A percentile compares a stretch with the other conserved stretches of the same genome.
phyloP scores from a whole-genome alignment of 2,113 vertebrate species.

The Apeltes quadracus region DNA sequence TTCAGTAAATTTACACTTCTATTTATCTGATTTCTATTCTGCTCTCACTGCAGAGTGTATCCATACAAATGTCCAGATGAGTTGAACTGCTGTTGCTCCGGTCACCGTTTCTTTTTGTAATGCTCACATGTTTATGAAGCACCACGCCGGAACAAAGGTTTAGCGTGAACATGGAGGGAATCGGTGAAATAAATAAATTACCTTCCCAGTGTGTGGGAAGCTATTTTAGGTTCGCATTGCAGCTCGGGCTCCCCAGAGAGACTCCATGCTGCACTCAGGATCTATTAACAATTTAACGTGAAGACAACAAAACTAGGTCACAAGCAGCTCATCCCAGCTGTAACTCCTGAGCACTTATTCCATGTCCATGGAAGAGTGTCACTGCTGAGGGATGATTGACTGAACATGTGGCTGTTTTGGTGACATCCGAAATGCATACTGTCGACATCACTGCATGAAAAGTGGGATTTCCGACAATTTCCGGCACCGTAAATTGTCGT shows the following conservation, averaged over 20 bases:
- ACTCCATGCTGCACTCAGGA: slow-evolving; percentile 69
- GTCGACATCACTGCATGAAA: too few relatives aligned
- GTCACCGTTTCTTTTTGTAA: not conserved
- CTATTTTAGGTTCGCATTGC: slow-evolving; percentile 74
- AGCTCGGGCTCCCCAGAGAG: slow-evolving; percentile 69
- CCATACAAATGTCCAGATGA: not conserved
- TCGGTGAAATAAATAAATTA: slow-evolving; percentile 71
- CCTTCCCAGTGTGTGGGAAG: slow-evolving; percentile 46
- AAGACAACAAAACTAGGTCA: slow-evolving; percentile 75
- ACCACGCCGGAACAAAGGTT: slow-evolving; percentile 4
- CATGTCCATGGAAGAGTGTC: slow-evolving; percentile 32
- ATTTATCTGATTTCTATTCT: not conserved
- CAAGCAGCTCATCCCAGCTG: slow-evolving; percentile 60
- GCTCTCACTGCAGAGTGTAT: not conserved
- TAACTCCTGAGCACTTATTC: slow-evolving; percentile 16
- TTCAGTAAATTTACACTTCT: not conserved
- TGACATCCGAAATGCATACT: not conserved
- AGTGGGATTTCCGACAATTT: too few relatives aligned
- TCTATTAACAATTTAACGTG: slow-evolving; percentile 82
- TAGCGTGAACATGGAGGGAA: slow-evolving; percentile 18
- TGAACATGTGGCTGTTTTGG: slow-evolving; percentile 10
- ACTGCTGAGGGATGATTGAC: slow-evolving; percentile 15
- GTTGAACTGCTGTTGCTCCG: not conserved
- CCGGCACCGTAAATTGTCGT: too few relatives aligned
- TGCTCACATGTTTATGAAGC: slow-evolving; percentile 3